Evolutionary conservation across 2,113 vertebrate species (phyloP).

Genomic region (Chelonoidis abingdonii): DNA sequence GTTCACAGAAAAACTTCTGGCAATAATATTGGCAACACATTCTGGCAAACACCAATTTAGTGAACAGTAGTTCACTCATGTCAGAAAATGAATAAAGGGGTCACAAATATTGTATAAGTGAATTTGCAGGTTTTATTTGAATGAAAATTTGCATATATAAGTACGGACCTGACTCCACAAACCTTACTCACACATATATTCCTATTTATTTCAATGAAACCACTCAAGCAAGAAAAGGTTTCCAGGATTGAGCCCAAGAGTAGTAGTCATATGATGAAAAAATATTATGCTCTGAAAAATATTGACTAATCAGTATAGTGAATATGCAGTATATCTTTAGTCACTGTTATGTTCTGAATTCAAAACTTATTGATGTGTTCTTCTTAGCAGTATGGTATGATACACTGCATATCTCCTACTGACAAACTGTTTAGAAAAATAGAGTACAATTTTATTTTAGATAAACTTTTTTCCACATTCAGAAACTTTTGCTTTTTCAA

Average conservation of each 20-base stretch:
- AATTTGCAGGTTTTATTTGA: background rate
- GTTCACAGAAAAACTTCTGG: background rate
- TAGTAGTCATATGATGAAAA: background rate
- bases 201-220: background rate
- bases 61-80: background rate
- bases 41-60: background rate
- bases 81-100: background rate
- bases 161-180: background rate
- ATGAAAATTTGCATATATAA: background rate
- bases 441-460: background rate
- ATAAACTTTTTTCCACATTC: background rate
- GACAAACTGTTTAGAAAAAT: background rate
- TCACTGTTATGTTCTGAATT: background rate
- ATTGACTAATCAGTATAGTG: background rate
- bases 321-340: background rate
- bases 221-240: background rate
- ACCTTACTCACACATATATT: background rate
- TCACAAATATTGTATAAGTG: background rate
- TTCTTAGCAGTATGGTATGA: accelerated
- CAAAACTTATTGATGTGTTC: background rate
- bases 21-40: background rate
- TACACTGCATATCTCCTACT: background rate
- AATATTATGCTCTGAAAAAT: background rate
- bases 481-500: background rate
- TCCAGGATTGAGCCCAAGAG: background rate